Conservation (phyloP, 2,797 vertebrate genomes). For the Podarcis lilfordi region DNA sequence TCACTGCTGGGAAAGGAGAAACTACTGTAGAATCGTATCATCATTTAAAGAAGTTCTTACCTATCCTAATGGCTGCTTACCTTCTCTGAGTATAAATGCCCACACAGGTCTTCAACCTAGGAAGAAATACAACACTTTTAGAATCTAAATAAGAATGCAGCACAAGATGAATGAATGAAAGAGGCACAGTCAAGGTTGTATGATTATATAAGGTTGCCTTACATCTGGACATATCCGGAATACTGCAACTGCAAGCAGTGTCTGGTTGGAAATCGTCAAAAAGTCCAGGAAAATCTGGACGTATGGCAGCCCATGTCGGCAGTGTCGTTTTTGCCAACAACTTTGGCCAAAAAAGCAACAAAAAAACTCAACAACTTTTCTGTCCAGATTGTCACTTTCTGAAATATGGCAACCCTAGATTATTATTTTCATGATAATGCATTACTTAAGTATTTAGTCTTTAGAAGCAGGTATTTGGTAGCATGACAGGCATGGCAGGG, state of each 20-base stretch:
- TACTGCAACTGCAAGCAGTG: no score
- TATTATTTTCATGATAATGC: neutral
- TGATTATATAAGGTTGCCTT: no score
- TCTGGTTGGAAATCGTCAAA: no score
- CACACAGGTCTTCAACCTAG: slow-evolving; percentile 50
- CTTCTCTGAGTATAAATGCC: slow-evolving; percentile 49
- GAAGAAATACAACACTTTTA: slow-evolving; percentile 3
- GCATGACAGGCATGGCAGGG: no score
- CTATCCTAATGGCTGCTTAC: slow-evolving; percentile 34
- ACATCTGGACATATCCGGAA: no score
- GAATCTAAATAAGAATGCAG: neutral
- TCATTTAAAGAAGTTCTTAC: neutral
- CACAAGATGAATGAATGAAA: neutral
- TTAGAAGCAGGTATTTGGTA: neutral
- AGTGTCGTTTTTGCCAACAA: no score
- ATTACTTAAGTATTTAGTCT: neutral
- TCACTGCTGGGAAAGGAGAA: neutral
- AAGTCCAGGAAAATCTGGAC: no score
- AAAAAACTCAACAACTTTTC: no score
- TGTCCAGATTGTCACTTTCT: no score
- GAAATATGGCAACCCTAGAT: no score
- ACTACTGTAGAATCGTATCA: neutral
- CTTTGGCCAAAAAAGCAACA: no score
- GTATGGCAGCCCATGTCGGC: no score
- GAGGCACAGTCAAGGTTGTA: neutral